Evolutionary conservation across 2,113 vertebrate genomes (phyloP), one percentile per base, ranked within the genome.

Genomic region (Hystrix cristata): DNA sequence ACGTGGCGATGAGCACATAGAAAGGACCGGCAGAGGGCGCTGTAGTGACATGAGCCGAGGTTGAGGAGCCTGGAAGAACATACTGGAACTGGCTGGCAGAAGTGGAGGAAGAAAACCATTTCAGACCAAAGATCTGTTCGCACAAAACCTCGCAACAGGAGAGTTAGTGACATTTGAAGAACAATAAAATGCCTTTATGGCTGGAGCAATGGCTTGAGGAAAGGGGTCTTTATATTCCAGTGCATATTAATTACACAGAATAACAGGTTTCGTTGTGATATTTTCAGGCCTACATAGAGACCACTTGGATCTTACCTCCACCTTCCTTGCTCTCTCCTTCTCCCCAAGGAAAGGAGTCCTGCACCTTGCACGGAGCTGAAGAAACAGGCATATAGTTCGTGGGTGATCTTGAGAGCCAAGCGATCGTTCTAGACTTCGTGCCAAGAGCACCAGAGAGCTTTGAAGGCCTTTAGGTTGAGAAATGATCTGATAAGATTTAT

Each of bases 311-410:
- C 71, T 43, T 43, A 23, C 23, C n/a, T 38, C 43, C 25, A 11
- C 43, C 13, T 76, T 48, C 3, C 46, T 27, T 48, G 3, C 46
- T 48, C 23, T 76, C 25, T 12, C 48, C 48, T 10, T 7, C 9
- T 51, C 46, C 48, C 27, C 48, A 53, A 31, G 74, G 7, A 78
- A 78, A 79, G 51, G 29, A 53, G 48, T 34, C 29, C 48, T 53
- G 51, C 29, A 0, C 27, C 55, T 31, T 21, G 5, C 0, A 13
- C 0, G 4, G 16, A 48, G 3, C 72, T 72, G 15, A 90, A 72
- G 51, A n/a, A 78, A 48, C 9, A 31, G 69, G 18, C 0, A 10
- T 0, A 9, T 3, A 60, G 46, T 27, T 3, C 10, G 0, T 7
- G 57, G 43, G 18, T 6, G 48, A 31, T 14, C 12, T 23, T 1